Percentiles rank a stretch among this genome's conserved stretches.
These are phyloP conservation scores for Aurelia aurita DNA, from an alignment of 30 jellyfish, hydroid and myxozoan genomes.

Conservation along the genomic window DNA sequence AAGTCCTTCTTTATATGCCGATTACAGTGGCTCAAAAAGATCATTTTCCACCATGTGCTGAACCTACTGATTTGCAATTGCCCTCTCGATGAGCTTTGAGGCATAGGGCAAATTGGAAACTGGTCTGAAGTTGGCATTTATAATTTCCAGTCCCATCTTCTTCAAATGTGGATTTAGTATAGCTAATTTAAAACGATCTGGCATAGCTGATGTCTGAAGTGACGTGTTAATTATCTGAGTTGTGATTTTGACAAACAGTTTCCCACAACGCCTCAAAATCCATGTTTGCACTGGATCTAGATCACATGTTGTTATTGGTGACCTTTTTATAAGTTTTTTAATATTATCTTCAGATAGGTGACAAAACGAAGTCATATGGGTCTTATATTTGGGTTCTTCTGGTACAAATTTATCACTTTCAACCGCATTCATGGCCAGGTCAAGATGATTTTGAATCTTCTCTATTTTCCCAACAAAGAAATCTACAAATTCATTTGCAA, in stretches of 20 bases:
- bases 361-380: constrained; percentile 21
- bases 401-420: too few species aligned
- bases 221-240: too few species aligned
- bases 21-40: constrained; percentile 41
- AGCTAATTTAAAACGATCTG: too few species aligned
- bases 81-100: constrained; percentile 49
- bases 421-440: too few species aligned
- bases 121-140: constrained; percentile 15
- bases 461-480: too few species aligned
- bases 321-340: constrained; percentile 9
- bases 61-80: constrained; percentile 35
- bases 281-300: constrained; percentile 29
- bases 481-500: too few species aligned
- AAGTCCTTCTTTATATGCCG: constrained; percentile 45
- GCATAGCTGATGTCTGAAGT: too few species aligned
- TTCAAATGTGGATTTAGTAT: constrained; percentile 25
- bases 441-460: too few species aligned
- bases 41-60: constrained; percentile 57
- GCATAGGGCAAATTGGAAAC: constrained; percentile 50
- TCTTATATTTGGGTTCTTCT: constrained; percentile 22
- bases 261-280: too few species aligned
- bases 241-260: too few species aligned
- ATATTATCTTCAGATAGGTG: constrained; percentile 29
- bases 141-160: constrained; percentile 42
- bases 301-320: constrained; percentile 38